Evolutionary conservation across 1,140 invertebrate genomes (phyloP), one percentile per base, ranked within the genome.

Genomic region (Bombus picipes): DNA sequence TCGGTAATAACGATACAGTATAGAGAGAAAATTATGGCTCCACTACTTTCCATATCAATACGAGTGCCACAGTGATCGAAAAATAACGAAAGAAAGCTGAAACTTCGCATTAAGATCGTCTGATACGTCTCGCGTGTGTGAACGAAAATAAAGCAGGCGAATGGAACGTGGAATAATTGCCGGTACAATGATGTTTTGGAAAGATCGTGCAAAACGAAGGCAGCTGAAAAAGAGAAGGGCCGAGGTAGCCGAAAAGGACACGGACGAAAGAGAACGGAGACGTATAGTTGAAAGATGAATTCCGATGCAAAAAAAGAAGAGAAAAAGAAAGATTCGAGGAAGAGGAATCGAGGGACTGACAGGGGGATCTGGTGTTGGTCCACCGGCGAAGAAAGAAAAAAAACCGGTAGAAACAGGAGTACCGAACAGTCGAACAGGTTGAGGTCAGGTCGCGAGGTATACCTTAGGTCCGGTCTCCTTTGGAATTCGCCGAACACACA

Each of bases 401-500:
- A 22, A 70, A 41, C 47, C 25, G 39, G 22, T 65, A 39, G 62
- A 81, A 62, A 87, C 87, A 78, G 59, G 74, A 80, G 77, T 86
- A 73, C 39, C 39, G 68, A 87, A 81, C 41, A 62, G 84, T 39
- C 59, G 66, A 89, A 82, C 81, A 89, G 77, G 72, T 84, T 84
- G 87, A 89, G 76, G 57, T 83, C 73, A 71, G 66, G 85, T 82
- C 77, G 43, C 37, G 37, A 73, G 81, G 76, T 37, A 37, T 89
- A 88, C 80, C 75, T 79, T 70, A 79, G 75, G 66, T 89, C 57
- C 65, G 78, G 83, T 86, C 53, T 85, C 80, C 87, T 86, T 82
- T 79, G 68, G 83, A 86, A 89, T 88, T 59, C 68, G 34, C n/a
- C 66, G 37, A 34, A 66, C 83, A 73, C 53, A 73, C 47, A 70